Evolutionary conservation across 2,113 vertebrate species (phyloP).

Genomic region (Sterna hirundo): DNA sequence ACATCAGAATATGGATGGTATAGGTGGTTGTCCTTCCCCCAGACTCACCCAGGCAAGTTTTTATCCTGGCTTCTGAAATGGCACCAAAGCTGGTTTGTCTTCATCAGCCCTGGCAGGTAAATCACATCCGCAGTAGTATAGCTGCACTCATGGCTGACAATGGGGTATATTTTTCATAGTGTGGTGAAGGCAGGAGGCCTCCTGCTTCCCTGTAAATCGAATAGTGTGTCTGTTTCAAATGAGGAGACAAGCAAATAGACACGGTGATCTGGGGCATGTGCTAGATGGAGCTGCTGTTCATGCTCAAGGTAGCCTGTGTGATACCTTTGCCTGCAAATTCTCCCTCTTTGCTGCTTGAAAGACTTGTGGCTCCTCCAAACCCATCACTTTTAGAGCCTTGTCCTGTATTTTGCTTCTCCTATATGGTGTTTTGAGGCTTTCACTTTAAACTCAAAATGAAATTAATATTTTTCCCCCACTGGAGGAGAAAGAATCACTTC

Average conservation of each 20-base stretch:
- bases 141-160: constrained; percentile 35
- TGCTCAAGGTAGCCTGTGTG: not conserved
- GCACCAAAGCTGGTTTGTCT: constrained; percentile 1
- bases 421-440: not conserved
- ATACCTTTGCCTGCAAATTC: not conserved
- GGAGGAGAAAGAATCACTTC: not conserved
- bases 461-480: not conserved
- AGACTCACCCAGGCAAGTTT: not conserved
- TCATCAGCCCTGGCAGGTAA: constrained; percentile 46
- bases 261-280: not conserved
- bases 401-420: not conserved
- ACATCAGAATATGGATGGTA: not conserved
- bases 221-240: not conserved
- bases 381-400: not conserved
- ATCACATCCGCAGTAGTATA: constrained; percentile 21
- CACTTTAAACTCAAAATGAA: not conserved
- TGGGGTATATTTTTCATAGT: constrained; percentile 41
- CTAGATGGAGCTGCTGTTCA: constrained; percentile 24
- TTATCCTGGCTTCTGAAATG: not conserved
- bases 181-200: constrained; percentile 1
- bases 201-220: constrained; percentile 12
- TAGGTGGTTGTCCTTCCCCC: not conserved
- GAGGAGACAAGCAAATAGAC: constrained; percentile 7
- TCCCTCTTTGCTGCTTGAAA: not conserved
- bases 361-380: not conserved